Evolutionary conservation across 2,888 invertebrate genomes (phyloP).

Genomic region (Ophion costatus): DNA sequence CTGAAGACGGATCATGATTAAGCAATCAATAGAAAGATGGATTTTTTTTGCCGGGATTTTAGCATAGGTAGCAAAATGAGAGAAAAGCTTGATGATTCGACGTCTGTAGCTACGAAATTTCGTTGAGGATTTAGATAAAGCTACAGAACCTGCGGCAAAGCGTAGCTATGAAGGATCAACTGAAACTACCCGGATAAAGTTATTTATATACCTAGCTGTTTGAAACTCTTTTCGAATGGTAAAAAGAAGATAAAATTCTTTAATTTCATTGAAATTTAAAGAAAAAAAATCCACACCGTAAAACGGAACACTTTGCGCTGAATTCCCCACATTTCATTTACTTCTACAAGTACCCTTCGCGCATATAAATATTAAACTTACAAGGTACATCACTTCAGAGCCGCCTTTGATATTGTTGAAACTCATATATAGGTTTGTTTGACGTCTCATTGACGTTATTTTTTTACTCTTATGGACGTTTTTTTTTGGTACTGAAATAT

Average conservation of each 20-base stretch:
- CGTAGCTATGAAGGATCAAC: background rate
- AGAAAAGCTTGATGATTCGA: background rate
- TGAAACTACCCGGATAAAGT: background rate
- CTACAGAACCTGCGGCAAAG: slow-evolving; percentile 11
- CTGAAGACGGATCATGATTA: background rate
- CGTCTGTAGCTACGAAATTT: background rate
- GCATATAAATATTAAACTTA: too few relatives aligned
- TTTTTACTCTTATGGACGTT: too few relatives aligned
- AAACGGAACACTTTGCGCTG: too few relatives aligned
- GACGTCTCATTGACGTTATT: too few relatives aligned
- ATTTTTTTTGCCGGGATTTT: background rate
- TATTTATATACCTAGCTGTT: background rate
- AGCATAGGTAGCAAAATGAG: background rate
- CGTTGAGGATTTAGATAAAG: background rate
- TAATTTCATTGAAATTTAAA: background rate
- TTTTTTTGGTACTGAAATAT: too few relatives aligned
- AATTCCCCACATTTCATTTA: too few relatives aligned
- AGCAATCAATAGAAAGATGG: background rate
- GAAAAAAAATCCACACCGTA: background rate
- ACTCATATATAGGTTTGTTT: too few relatives aligned
- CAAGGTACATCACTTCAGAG: too few relatives aligned
- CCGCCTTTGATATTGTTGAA: too few relatives aligned
- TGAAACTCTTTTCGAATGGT: background rate
- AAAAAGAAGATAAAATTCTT: background rate
- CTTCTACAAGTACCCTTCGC: too few relatives aligned